Evolutionary conservation across 2,797 vertebrate genomes (phyloP).

Genomic region (Ataeniobius toweri): DNA sequence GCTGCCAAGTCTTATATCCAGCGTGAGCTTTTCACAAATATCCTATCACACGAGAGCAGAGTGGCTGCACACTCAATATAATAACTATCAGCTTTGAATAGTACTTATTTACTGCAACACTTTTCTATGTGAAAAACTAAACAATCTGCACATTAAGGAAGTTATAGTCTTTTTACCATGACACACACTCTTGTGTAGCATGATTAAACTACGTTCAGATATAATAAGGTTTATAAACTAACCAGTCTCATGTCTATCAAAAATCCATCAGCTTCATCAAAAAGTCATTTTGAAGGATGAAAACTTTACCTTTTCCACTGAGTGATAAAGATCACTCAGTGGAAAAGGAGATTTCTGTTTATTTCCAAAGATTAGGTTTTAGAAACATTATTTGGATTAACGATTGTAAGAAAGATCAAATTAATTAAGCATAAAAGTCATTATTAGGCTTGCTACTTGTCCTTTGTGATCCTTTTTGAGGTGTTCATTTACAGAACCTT

Average conservation of each 20-base stretch:
- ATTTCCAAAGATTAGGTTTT: no score
- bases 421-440: background rate
- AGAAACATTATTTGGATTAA: background rate
- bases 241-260: background rate
- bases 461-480: background rate
- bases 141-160: background rate
- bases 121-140: background rate
- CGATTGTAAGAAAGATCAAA: background rate
- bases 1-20: conserved; percentile 57
- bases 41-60: conserved; percentile 49
- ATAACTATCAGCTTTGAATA: conserved; percentile 21
- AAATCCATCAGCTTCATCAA: background rate
- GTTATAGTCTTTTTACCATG: background rate
- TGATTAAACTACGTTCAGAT: background rate
- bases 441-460: background rate
- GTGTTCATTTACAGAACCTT: background rate
- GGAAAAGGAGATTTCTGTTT: no score
- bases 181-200: background rate
- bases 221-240: background rate
- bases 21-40: conserved; percentile 38
- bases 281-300: background rate
- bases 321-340: no score
- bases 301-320: no score
- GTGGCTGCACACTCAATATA: conserved; percentile 35
- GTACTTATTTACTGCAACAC: conserved; percentile 6